These are phyloP conservation scores for Glandiceps talaboti DNA, from an alignment of 53 echinoderm and acorn worm genomes.

Conservation along the genomic window DNA sequence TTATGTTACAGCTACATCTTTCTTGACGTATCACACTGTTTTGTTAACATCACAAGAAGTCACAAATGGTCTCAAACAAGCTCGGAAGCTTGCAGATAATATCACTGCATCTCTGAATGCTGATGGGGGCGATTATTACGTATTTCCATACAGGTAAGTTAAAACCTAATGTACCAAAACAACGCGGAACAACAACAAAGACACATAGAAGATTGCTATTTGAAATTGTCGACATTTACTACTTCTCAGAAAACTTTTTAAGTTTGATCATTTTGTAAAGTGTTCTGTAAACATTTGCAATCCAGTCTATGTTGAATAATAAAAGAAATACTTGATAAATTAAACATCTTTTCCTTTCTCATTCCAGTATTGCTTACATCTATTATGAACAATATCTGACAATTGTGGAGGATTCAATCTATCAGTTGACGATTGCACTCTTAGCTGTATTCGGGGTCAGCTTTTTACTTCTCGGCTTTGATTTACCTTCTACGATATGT, in stretches of 20 bases:
- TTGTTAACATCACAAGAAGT: constrained; percentile 55
- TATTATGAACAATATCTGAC: constrained; percentile 95
- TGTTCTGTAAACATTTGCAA: too few relatives aligned
- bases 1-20: constrained; percentile 63
- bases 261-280: too few relatives aligned
- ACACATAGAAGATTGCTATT: too few relatives aligned
- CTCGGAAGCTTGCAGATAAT: constrained; percentile 38
- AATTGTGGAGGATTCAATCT: constrained; percentile 51
- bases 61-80: constrained; percentile 46
- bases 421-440: constrained; percentile 49
- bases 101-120: constrained; percentile 40
- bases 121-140: constrained; percentile 53
- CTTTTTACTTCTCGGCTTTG: constrained; percentile 75
- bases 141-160: constrained; percentile 84
- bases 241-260: too few relatives aligned
- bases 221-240: too few relatives aligned
- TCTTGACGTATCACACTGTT: constrained; percentile 82
- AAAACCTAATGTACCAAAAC: too few relatives aligned
- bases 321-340: too few relatives aligned
- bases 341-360: background rate
- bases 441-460: constrained; percentile 83
- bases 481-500: constrained; percentile 53
- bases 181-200: too few relatives aligned
- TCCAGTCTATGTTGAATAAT: too few relatives aligned
- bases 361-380: constrained; percentile 71